Percentiles rank a stretch among this genome's conserved stretches.
Evolutionary conservation across 2,888 invertebrate genomes (phyloP).

Genomic region (Synanthedon myopaeformis): DNA sequence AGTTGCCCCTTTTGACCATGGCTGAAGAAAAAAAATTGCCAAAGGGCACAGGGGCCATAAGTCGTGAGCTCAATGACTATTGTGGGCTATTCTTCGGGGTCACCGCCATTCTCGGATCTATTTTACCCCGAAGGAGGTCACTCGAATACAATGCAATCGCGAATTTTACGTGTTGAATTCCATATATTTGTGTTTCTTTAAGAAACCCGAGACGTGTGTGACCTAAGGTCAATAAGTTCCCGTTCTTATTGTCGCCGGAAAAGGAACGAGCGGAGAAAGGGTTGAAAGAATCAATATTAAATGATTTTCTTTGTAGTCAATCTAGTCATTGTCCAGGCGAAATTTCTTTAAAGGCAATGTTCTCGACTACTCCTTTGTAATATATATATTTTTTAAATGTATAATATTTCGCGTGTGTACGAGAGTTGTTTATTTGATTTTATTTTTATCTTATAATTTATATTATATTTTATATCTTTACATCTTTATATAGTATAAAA

Average conservation of each 20-base stretch:
- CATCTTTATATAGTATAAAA: too few species aligned
- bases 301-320: background rate
- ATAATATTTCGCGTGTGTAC: too few species aligned
- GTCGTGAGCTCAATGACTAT: conserved; percentile 23
- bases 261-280: background rate
- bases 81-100: conserved; percentile 22
- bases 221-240: conserved; percentile 39
- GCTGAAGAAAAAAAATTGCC: conserved; percentile 24
- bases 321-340: too few species aligned
- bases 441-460: too few species aligned
- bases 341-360: too few species aligned
- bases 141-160: conserved; percentile 21
- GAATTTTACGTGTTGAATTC: conserved; percentile 31
- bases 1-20: conserved; percentile 47
- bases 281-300: conserved; percentile 9
- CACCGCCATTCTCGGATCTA: conserved; percentile 20
- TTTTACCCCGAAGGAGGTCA: conserved; percentile 11
- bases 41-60: conserved; percentile 36
- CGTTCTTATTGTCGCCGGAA: conserved; percentile 1
- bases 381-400: too few species aligned
- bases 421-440: too few species aligned
- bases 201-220: conserved; percentile 53
- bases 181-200: conserved; percentile 38
- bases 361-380: too few species aligned
- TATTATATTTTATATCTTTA: too few species aligned